Conservation (phyloP, 2,113 vertebrate species). For the Sula dactylatra region DNA sequence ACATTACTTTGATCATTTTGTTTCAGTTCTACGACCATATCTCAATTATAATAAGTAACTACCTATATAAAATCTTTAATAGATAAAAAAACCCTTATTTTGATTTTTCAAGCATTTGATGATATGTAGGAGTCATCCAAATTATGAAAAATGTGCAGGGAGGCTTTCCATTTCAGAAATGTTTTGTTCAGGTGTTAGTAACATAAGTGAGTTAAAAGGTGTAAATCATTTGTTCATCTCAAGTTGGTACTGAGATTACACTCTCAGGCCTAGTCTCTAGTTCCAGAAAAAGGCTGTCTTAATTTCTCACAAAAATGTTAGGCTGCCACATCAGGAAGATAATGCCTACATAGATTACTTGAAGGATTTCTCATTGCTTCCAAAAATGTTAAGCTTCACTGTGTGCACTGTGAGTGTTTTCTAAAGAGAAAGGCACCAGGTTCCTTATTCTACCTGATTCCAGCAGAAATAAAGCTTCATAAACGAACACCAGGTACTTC, state of each 20-base stretch:
- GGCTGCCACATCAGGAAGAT: background rate
- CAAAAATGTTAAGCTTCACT: background rate
- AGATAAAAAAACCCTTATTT: background rate
- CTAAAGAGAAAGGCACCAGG: background rate
- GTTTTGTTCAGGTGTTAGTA: background rate
- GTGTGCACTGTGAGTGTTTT: background rate
- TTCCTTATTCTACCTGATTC: background rate
- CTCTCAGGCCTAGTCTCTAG: background rate
- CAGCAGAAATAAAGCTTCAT: background rate
- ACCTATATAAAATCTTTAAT: background rate
- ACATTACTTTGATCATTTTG: background rate
- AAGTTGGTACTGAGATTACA: background rate
- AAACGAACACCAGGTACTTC: background rate
- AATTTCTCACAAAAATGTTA: background rate
- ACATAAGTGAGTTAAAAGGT: background rate
- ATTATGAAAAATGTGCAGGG: background rate
- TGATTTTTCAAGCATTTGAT: background rate
- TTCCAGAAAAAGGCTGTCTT: background rate
- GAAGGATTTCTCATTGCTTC: background rate
- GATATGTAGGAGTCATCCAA: background rate
- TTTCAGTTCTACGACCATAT: background rate
- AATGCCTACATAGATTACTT: background rate
- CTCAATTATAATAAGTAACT: background rate
- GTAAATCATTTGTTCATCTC: background rate
- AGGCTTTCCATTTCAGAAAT: background rate